Conservation (phyloP, 2,888 invertebrate species). For the Trichogramma dendrolimi region DNA sequence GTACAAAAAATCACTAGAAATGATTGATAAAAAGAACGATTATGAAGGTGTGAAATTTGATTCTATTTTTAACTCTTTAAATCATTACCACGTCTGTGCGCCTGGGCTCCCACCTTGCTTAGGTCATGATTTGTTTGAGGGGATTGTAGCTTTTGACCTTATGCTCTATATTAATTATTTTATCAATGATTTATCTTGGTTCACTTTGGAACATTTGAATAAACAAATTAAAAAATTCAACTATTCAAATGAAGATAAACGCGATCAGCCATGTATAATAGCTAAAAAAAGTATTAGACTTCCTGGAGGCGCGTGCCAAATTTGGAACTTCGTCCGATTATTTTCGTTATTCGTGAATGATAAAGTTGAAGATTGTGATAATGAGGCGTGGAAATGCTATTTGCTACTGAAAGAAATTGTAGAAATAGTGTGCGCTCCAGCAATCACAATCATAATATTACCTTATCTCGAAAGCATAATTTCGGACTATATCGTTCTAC, state of each 20-base stretch:
- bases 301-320: slow-evolving; percentile 27
- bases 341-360: slow-evolving; percentile 26
- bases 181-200: slow-evolving; percentile 26
- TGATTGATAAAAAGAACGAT: background rate
- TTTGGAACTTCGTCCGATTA: slow-evolving; percentile 24
- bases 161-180: slow-evolving; percentile 18
- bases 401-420: slow-evolving; percentile 29
- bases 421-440: slow-evolving; percentile 31
- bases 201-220: slow-evolving; percentile 23
- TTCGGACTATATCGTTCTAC: slow-evolving; percentile 23
- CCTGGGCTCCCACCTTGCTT: slow-evolving; percentile 30
- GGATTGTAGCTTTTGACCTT: slow-evolving; percentile 22
- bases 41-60: slow-evolving; percentile 28
- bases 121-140: slow-evolving; percentile 30
- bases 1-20: slow-evolving; percentile 9
- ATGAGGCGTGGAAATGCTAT: slow-evolving; percentile 28
- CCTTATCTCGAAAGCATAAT: slow-evolving; percentile 26
- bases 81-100: slow-evolving; percentile 26
- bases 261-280: slow-evolving; percentile 25
- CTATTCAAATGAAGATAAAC: slow-evolving; percentile 24
- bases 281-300: slow-evolving; percentile 9
- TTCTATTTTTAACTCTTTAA: slow-evolving; percentile 28
- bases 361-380: slow-evolving; percentile 24
- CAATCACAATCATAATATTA: slow-evolving; percentile 28
- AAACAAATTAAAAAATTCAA: slow-evolving; percentile 13